phyloP scores from a whole-genome alignment of 2,113 vertebrate genomes.

The Brachyhypopomus gauderio region DNA sequence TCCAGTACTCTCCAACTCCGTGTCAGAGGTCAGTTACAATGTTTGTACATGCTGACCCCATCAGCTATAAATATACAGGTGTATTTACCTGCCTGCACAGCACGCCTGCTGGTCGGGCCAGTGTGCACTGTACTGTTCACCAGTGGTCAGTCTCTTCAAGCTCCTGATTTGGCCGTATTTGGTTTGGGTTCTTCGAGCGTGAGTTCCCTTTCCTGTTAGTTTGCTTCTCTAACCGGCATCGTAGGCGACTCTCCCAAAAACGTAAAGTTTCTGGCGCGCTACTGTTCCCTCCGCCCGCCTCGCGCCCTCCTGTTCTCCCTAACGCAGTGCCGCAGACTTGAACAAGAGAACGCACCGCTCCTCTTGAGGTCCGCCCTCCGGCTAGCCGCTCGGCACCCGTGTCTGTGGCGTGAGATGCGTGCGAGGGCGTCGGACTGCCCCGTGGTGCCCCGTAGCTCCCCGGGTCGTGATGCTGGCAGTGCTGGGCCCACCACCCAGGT shows the following conservation, averaged over 20 bases:
- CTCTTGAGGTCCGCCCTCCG: too few species aligned
- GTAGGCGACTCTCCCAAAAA: slow-evolving; percentile 55
- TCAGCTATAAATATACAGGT: slow-evolving; percentile 68
- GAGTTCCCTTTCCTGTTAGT: slow-evolving; percentile 68
- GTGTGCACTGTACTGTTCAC: slow-evolving; percentile 30
- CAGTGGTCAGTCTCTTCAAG: slow-evolving; percentile 45
- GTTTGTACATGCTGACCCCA: slow-evolving; percentile 67
- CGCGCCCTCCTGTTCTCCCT: slow-evolving; percentile 7
- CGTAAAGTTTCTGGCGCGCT: neutral
- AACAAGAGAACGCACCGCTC: too few species aligned
- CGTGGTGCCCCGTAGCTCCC: too few species aligned
- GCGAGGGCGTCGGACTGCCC: slow-evolving; percentile 39
- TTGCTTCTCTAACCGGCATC: slow-evolving; percentile 51
- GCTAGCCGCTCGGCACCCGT: too few species aligned
- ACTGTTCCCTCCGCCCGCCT: slow-evolving; percentile 38
- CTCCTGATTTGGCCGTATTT: slow-evolving; percentile 67
- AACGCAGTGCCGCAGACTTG: neutral
- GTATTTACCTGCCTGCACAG: slow-evolving; percentile 66
- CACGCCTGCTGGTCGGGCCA: slow-evolving; percentile 33
- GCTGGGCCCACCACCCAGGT: slow-evolving; percentile 58
- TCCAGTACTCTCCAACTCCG: slow-evolving; percentile 57
- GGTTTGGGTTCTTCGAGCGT: slow-evolving; percentile 57
- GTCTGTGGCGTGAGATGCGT: too few species aligned
- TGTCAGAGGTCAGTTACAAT: slow-evolving; percentile 62
- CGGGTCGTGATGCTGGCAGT: slow-evolving; percentile 54